Base-by-base conservation (phyloP, 1,140 invertebrate genomes). In the Nautilus pompilius region DNA sequence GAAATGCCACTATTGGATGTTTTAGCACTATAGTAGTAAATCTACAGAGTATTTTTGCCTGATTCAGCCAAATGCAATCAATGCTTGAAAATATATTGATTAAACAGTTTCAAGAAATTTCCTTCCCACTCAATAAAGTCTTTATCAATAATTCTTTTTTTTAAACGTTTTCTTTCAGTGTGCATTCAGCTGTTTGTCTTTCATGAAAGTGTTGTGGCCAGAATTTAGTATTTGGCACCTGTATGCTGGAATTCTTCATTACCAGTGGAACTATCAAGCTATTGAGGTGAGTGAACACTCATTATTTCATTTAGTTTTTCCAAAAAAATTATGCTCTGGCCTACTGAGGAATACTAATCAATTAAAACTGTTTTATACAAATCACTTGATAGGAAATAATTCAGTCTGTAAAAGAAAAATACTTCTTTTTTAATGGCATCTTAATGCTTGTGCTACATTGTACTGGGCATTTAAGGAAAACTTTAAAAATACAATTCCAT, bases 211-310 rank as follows among this genome's bases (percentile, higher is more conserved):
- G 2, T 82, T 98, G 22, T 98, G 95, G 95, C 95, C 96, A 22
- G 93, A 97, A 77, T 95, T 98, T 74, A 89, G 87, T 51, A 87
- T 95, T 48, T 97, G 93, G 93, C 89, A 96, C 83, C 86, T 98
- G 29, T 84, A 96, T 68, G 85, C 83, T 24, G 91, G 90, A 20
- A 87, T 98, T 55, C 89, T 97, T 73, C 87, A 91, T 73, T 98
- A 92, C 80, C 95, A 98, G 83, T 70, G 79, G 53, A 82, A 82
- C 64, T 72, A 77, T 62, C 34, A 68, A 29, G 69, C 70, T 51
- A 64, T 80, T 26, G 56, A 75, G 73, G 80, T 82, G 65, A 59
- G 62, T 60, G 46, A 13, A 58, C 5, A 26, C 60, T 22, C 24
- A 22, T 32, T 24, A 32, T 5, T 32, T 34, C 5, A 29, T 28